Evolutionary conservation across 2,113 vertebrate species (phyloP).

Genomic region (Plectropomus leopardus): DNA sequence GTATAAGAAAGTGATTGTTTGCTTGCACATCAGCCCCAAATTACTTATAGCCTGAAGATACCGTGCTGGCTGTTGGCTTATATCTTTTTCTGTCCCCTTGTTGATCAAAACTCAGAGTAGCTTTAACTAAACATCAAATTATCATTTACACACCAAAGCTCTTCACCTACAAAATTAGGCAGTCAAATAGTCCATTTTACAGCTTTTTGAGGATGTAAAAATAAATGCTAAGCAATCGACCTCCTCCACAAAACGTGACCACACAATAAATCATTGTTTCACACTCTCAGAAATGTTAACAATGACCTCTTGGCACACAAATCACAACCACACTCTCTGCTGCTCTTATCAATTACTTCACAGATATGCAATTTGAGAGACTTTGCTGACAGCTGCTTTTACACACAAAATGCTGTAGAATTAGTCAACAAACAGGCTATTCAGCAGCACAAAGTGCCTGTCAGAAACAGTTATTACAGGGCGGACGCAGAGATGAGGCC

Average conservation of each 20-base stretch:
- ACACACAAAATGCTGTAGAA: constrained; percentile 23
- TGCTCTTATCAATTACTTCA: constrained; percentile 43
- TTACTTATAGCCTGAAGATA: too few species aligned
- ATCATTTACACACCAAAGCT: too few species aligned
- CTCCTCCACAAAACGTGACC: neutral
- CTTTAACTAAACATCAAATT: too few species aligned
- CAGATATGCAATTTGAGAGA: constrained; percentile 40
- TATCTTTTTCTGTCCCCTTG: too few species aligned
- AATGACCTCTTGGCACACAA: constrained; percentile 12
- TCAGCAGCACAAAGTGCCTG: constrained; percentile 54
- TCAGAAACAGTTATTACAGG: constrained; percentile 54
- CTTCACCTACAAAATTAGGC: neutral
- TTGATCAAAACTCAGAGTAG: too few species aligned
- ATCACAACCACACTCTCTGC: neutral
- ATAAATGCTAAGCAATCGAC: neutral
- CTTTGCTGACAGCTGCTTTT: constrained; percentile 49
- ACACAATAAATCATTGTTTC: constrained; percentile 9
- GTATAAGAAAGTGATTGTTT: too few species aligned
- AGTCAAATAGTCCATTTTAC: neutral
- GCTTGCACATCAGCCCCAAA: too few species aligned
- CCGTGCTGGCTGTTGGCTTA: too few species aligned
- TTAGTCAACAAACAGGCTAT: constrained; percentile 42
- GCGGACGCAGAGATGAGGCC: constrained; percentile 8
- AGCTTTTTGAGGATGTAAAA: neutral
- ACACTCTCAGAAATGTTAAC: neutral